Conservation (phyloP, 2,888 invertebrate genomes). For the Endotricha flammealis region DNA sequence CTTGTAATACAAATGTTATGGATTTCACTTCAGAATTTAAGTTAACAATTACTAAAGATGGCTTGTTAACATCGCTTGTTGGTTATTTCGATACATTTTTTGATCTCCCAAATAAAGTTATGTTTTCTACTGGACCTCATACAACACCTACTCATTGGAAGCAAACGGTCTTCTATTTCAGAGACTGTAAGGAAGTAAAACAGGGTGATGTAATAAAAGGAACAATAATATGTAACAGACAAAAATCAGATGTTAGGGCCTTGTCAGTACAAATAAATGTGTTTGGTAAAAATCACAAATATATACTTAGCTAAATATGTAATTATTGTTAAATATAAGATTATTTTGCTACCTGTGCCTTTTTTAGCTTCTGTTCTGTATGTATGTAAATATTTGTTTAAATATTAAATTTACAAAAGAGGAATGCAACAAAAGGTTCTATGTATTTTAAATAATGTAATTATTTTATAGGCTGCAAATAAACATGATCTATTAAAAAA, state of each 20-base stretch:
- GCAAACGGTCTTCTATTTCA: slow-evolving; percentile 93
- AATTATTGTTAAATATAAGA: not conserved
- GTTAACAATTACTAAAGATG: slow-evolving; percentile 80
- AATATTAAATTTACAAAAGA: no score
- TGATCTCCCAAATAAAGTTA: slow-evolving; percentile 81
- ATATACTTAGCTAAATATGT: slow-evolving; percentile 78
- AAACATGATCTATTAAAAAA: slow-evolving; percentile 1
- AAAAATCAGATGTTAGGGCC: slow-evolving; percentile 85
- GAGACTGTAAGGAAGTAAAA: slow-evolving; percentile 83
- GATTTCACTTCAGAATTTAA: slow-evolving; percentile 85
- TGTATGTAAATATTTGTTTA: slow-evolving; percentile 2
- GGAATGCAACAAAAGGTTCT: no score
- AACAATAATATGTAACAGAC: slow-evolving; percentile 84
- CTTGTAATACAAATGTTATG: slow-evolving; percentile 83
- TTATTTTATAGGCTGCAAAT: no score
- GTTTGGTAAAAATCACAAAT: slow-evolving; percentile 79
- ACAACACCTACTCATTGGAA: slow-evolving; percentile 93
- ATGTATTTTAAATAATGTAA: no score
- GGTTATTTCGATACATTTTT: slow-evolving; percentile 96
- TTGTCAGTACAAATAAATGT: slow-evolving; percentile 83
- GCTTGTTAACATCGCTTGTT: slow-evolving; percentile 86
- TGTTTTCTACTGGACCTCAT: slow-evolving; percentile 89
- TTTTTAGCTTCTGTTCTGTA: no score
- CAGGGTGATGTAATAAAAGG: slow-evolving; percentile 82
- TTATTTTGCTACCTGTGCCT: slow-evolving; percentile 8